Conservation (phyloP, 2,113 vertebrate species). For the Varanus salvator region DNA sequence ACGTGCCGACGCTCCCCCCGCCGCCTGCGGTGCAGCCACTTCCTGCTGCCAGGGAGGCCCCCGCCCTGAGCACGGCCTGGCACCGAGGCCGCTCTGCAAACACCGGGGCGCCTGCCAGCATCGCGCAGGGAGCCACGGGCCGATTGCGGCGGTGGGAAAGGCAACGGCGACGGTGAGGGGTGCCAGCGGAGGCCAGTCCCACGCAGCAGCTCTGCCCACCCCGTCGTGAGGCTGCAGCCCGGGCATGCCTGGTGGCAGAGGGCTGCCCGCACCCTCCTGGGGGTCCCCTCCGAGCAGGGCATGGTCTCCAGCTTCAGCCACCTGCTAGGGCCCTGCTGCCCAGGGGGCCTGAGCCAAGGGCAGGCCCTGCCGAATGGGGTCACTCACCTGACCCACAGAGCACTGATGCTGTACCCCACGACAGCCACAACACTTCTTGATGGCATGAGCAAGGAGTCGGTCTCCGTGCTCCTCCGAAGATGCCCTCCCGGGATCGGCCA, state of each 20-base stretch:
- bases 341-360: not conserved
- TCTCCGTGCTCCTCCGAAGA: not conserved
- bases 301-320: not conserved
- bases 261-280: too few relatives aligned
- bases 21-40: not conserved
- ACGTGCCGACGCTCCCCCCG: not conserved
- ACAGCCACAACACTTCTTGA: not conserved
- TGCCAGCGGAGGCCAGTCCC: not conserved
- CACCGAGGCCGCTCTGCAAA: not conserved
- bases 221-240: too few relatives aligned
- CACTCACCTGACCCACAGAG: not conserved
- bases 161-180: not conserved
- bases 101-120: not conserved
- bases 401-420: not conserved
- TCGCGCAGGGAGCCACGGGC: not conserved
- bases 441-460: not conserved
- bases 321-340: not conserved
- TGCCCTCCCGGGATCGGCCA: too few relatives aligned
- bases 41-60: constrained; percentile 6
- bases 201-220: not conserved
- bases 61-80: not conserved
- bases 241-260: not conserved
- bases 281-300: too few relatives aligned
- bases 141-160: constrained; percentile 18
- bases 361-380: not conserved